Conservation (phyloP, 2,113 vertebrate species). For the Colossoma macropomum region DNA sequence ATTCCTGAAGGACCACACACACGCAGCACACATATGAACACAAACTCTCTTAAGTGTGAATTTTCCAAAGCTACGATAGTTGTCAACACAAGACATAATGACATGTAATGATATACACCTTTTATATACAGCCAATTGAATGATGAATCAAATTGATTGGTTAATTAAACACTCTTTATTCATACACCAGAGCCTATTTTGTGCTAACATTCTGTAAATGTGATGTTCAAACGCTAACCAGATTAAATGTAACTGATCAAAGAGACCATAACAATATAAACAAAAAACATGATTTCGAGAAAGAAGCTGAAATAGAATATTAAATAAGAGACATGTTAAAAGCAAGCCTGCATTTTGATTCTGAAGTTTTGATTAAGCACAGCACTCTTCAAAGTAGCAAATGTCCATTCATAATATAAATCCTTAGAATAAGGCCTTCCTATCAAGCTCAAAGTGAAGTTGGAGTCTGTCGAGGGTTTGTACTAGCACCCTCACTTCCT, state of each 20-base stretch:
- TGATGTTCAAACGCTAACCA: not conserved
- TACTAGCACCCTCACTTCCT: no score
- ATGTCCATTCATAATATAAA: not conserved
- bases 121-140: not conserved
- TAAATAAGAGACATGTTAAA: not conserved
- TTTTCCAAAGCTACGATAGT: not conserved
- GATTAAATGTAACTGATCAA: constrained; percentile 5
- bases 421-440: not conserved
- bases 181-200: not conserved
- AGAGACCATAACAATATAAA: not conserved
- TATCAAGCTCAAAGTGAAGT: not conserved
- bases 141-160: not conserved
- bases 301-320: not conserved
- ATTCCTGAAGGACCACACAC: not conserved
- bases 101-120: not conserved
- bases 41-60: not conserved
- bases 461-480: no score
- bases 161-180: not conserved
- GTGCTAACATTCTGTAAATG: not conserved
- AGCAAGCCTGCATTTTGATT: not conserved
- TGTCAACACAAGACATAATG: not conserved
- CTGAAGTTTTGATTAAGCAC: not conserved
- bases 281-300: not conserved
- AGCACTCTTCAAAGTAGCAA: constrained; percentile 6
- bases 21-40: not conserved